Base-by-base conservation (phyloP, 2,888 invertebrate species). In the Bellardia bayeri region DNA sequence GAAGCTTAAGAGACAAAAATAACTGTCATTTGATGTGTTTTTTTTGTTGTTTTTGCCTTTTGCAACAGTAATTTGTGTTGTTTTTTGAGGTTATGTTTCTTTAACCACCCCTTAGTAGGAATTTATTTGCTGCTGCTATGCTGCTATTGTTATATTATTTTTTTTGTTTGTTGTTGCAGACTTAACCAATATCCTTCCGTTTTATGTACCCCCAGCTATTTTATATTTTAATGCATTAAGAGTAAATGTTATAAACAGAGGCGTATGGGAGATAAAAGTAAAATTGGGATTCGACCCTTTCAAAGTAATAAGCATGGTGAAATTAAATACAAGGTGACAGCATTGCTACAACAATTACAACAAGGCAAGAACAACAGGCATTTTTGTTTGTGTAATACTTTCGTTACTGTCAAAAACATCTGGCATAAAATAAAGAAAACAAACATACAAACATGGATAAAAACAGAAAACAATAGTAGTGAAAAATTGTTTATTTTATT, bases 21-120 rank as follows among this genome's bases (percentile, higher is more conserved):
- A 85, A 85, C 75, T 78, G 82, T 69, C 87, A 75, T 82, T 79
- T 82, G 74, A 85, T 71, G 79, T 45, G 69, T 64, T 82, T 66
- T 66, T 68, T 40, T 37, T 42, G 58, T 42, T 66, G 72, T 82
- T 82, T 79, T 71, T 71, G 14, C 5, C n/a, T 64, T 72, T 79
- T 40, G 72, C 45, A 81, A 85, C 75, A 74, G 85, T 85, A 86
- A 86, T 82, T 72, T 82, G 72, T 74, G 78, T 78, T 75, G 72
- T 87, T 84, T 84, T 78, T 64, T 87, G 85, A 85, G 87, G 87
- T 85, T 82, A 87, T 82, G 82, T 87, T 82, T 42, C n/a, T 75
- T 66, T 75, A 69, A 79, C 82, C 79, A 79, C 64, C 87, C 79
- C 79, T 42, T 81, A 54, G 40, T n/a, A 64, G 2, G 5, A 74